Conservation (phyloP, 2,888 invertebrate species). For the Eudemis profundana region DNA sequence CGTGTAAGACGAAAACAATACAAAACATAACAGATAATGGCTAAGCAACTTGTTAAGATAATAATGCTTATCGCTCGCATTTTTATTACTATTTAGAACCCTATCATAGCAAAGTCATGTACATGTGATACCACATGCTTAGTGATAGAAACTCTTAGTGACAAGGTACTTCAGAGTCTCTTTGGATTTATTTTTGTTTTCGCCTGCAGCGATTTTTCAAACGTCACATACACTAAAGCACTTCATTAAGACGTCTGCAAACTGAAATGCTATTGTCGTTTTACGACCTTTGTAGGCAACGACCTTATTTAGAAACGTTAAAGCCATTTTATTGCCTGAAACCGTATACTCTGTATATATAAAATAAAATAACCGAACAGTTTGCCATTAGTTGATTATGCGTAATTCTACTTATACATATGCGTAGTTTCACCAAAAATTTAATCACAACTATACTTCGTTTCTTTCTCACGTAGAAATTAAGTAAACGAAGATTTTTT, state of each 20-base stretch:
- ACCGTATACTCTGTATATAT: conserved; percentile 10
- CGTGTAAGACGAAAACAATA: neutral
- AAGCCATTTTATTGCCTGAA: conserved; percentile 22
- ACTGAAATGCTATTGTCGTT: conserved; percentile 19
- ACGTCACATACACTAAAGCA: conserved; percentile 28
- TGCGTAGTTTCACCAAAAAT: neutral
- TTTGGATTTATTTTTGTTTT: conserved; percentile 21
- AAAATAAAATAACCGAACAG: conserved; percentile 4
- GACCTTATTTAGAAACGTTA: conserved; percentile 28
- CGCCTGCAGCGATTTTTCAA: conserved; percentile 26
- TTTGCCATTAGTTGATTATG: neutral
- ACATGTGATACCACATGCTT: neutral
- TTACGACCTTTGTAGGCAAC: conserved; percentile 26
- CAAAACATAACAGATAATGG: neutral
- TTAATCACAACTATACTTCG: too few relatives aligned
- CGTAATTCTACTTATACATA: neutral
- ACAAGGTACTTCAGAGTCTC: neutral
- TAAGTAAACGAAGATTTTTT: too few relatives aligned
- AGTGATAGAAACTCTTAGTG: neutral
- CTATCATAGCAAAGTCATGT: neutral
- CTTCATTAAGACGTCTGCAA: conserved; percentile 33
- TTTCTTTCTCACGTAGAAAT: too few relatives aligned
- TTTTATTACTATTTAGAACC: neutral
- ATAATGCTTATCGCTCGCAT: neutral
- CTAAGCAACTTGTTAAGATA: conserved; percentile 7